phyloP scores from a whole-genome alignment of 1,140 invertebrate genomes.

The Ceratosolen fusciceps region DNA sequence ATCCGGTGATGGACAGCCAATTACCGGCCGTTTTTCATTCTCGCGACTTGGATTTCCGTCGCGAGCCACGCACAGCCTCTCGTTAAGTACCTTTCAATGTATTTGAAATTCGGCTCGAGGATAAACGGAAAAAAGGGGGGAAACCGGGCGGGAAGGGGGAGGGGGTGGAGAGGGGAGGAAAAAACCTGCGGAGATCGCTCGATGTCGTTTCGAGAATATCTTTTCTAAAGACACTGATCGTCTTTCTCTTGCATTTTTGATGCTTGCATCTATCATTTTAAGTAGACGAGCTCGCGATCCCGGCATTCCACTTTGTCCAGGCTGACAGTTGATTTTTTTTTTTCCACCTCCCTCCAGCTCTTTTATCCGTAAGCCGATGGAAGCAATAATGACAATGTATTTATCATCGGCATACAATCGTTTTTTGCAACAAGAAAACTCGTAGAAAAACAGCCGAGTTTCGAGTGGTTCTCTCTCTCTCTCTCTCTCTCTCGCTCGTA shows the following conservation, averaged over 20 bases:
- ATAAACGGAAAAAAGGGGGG: no score
- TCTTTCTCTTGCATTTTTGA: slow-evolving; percentile 5
- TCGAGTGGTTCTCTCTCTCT: neutral
- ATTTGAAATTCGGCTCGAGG: no score
- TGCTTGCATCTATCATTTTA: slow-evolving; percentile 19
- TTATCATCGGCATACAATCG: neutral
- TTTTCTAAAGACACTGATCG: no score
- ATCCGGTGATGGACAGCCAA: neutral
- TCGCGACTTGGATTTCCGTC: no score
- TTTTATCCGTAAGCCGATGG: neutral
- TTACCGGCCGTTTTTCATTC: neutral
- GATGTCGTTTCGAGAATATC: no score
- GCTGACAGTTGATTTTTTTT: neutral
- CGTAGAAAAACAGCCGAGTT: neutral
- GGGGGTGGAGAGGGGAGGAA: no score
- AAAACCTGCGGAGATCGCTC: no score
- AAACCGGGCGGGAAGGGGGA: no score
- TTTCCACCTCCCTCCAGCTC: no score
- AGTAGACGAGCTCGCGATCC: neutral
- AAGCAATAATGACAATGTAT: neutral
- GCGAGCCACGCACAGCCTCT: no score
- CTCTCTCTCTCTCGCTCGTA: no score
- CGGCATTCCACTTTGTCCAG: neutral
- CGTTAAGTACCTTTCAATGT: no score
- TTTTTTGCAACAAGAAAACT: slow-evolving; percentile 1